Evolutionary conservation across 1,140 invertebrate genomes (phyloP).

Genomic region (Eueides isabella): DNA sequence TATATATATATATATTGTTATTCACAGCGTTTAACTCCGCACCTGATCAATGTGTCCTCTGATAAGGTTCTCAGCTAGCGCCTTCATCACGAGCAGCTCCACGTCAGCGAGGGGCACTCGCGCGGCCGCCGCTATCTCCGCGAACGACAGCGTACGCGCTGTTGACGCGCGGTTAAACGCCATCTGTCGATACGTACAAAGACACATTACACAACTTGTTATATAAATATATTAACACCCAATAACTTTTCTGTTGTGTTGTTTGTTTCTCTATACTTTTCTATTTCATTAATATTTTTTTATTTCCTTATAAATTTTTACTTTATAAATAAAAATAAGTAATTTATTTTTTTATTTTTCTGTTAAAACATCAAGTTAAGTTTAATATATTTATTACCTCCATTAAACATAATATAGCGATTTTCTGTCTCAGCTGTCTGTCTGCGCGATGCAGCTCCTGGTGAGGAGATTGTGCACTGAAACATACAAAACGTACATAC

Average conservation of each 20-base stretch:
- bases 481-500: conserved; percentile 5
- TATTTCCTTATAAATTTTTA: too few relatives aligned
- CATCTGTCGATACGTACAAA: conserved; percentile 83
- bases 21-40: too few relatives aligned
- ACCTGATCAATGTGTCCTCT: conserved; percentile 98
- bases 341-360: too few relatives aligned
- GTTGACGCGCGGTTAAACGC: conserved; percentile 89
- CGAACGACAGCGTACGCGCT: conserved; percentile 92
- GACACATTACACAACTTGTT: too few relatives aligned
- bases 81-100: conserved; percentile 98
- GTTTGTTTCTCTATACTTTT: too few relatives aligned
- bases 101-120: conserved; percentile 92
- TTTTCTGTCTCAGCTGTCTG: conserved; percentile 93
- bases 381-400: conserved; percentile 89
- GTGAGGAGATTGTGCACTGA: conserved; percentile 88
- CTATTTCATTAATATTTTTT: too few relatives aligned
- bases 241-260: too few relatives aligned
- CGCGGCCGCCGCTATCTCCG: conserved; percentile 94
- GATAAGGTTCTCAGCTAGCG: conserved; percentile 96
- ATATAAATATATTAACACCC: too few relatives aligned
- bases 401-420: conserved; percentile 97
- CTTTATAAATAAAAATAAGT: too few relatives aligned
- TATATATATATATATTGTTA: too few relatives aligned
- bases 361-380: too few relatives aligned
- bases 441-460: conserved; percentile 94